phyloP scores from a whole-genome alignment of 1,140 invertebrate genomes.

The Drosophila nikananu region DNA sequence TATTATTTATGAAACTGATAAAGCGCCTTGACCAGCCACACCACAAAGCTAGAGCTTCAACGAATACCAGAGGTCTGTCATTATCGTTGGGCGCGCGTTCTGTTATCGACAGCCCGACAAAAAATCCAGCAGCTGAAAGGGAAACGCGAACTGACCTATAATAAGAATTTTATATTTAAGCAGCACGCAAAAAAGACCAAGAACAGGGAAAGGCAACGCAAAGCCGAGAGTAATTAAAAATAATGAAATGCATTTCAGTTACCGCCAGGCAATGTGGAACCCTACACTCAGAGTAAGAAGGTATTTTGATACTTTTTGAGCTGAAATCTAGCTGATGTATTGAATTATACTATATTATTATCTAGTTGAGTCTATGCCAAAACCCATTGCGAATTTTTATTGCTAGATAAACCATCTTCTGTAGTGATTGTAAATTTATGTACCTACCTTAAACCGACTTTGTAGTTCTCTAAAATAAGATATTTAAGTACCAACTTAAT shows the following conservation, averaged over 20 bases:
- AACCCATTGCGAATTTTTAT: background rate
- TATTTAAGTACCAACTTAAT: too few relatives aligned
- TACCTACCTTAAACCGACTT: background rate
- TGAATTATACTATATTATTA: background rate
- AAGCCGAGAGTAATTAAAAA: constrained; percentile 18
- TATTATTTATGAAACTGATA: constrained; percentile 61
- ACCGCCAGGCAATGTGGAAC: background rate
- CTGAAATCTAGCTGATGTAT: background rate
- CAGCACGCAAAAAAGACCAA: constrained; percentile 37
- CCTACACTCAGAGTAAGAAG: constrained; percentile 2
- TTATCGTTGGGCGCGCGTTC: constrained; percentile 51
- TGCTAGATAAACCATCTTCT: background rate
- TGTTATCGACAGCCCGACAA: constrained; percentile 57
- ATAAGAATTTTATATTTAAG: constrained; percentile 75
- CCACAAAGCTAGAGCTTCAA: background rate
- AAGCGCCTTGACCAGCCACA: constrained; percentile 63
- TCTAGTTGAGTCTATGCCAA: background rate
- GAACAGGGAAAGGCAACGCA: constrained; percentile 7
- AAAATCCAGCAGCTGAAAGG: constrained; percentile 59
- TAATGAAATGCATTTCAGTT: constrained; percentile 9
- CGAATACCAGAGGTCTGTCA: constrained; percentile 8
- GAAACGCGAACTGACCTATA: constrained; percentile 80
- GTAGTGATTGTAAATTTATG: too few relatives aligned
- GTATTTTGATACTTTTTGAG: too few relatives aligned
- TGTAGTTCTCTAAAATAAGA: too few relatives aligned